Percentiles rank a stretch among this genome's conserved stretches.
phyloP scores from a whole-genome alignment of 2,888 invertebrate genomes.

The Anoncus sp. region DNA sequence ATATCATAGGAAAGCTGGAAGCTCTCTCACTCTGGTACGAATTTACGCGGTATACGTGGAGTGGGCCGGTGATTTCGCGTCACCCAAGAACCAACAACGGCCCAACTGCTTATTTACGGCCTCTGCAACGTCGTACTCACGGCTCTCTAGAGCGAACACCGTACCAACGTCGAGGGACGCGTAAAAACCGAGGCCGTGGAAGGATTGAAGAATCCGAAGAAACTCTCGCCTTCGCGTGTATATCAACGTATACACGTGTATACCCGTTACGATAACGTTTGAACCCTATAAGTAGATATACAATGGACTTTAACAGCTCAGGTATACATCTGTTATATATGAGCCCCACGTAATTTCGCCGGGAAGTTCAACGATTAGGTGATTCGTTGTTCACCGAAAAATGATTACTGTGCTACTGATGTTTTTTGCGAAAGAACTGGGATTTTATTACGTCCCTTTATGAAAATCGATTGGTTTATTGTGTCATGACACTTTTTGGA shows the following conservation, averaged over 20 bases:
- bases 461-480: too few species aligned
- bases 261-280: too few species aligned
- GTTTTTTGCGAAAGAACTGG: too few species aligned
- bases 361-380: too few species aligned
- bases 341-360: too few species aligned
- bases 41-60: constrained; percentile 62
- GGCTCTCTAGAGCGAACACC: constrained; percentile 52
- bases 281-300: too few species aligned
- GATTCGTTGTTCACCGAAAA: too few species aligned
- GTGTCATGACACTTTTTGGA: too few species aligned
- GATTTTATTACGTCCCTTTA: too few species aligned
- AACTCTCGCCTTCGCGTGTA: constrained; percentile 37
- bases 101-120: constrained; percentile 69
- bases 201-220: constrained; percentile 76
- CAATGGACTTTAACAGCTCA: too few species aligned
- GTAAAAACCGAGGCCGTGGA: constrained; percentile 69
- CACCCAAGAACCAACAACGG: constrained; percentile 67
- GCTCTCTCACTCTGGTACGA: constrained; percentile 43
- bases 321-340: too few species aligned
- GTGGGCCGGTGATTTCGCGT: constrained; percentile 68
- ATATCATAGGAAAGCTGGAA: constrained; percentile 13
- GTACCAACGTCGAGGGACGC: constrained; percentile 72
- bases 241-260: background rate
- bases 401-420: too few species aligned
- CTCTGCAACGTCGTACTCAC: constrained; percentile 65